Base-by-base conservation (phyloP, 2,888 invertebrate species). In the Ectobius pallidus region DNA sequence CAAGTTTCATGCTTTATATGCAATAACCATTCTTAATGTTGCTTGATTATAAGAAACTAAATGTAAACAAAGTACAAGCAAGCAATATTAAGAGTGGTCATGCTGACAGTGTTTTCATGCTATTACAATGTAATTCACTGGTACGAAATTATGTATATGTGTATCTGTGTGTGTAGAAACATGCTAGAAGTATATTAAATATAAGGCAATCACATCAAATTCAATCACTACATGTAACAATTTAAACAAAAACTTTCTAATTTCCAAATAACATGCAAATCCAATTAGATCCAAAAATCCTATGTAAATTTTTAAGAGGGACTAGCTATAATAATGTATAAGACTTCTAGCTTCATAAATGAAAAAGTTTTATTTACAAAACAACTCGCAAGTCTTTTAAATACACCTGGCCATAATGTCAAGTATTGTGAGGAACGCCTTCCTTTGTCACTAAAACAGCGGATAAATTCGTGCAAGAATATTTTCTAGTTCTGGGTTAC, bases 381-480 rank as follows among this genome's bases (percentile, higher is more conserved):
- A 25, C 27, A 65, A 62, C 42, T 65, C 32, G 25, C 27, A 25
- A 39, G n/a, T 42, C 22, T 42, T 65, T 65, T 42, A 65, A 65
- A 52, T 20, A 55, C 52, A 39, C 52, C 55, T 55, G 69, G 55
- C 34, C 65, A 49, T 65, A 65, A 68, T 73, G 73, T 73, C 73
- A 73, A 73, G 71, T 55, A 18, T 61, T 61, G 58, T 58, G 71
- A 71, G 73, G 75, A 75, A 75, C 75, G 75, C 75, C 74, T 75
- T 71, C 75, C 70, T 70, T 55, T 22, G 22, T 58, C n/a, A 20
- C 32, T 32, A 61, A 16, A 46, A 46, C 30, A 39, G 55, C 27
- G 61, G 32, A 65, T 52, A 69, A 20, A 72, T n/a, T 25, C 52
- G 61, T 42, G 58, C 44, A 67, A 46, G 44, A 18, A 20, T 62